phyloP scores from a whole-genome alignment of 2,797 vertebrate genomes.

The Lophius americanus region DNA sequence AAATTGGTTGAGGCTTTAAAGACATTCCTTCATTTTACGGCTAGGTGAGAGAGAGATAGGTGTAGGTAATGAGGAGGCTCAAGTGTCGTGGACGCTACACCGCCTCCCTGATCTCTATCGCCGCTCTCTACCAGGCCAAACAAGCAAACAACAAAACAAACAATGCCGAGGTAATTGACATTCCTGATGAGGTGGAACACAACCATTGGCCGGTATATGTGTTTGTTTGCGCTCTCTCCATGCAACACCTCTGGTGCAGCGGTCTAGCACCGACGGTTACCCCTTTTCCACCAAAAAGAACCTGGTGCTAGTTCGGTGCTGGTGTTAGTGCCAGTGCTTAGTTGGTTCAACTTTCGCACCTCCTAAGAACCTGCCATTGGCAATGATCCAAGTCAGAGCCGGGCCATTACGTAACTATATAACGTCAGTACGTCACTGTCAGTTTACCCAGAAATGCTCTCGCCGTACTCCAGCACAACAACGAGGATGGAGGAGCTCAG shows the following conservation, averaged over 20 bases:
- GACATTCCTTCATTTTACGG: constrained; percentile 78
- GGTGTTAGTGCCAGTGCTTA: too few relatives aligned
- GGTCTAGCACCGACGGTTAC: too few relatives aligned
- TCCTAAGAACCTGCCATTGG: too few relatives aligned
- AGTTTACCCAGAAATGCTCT: too few relatives aligned
- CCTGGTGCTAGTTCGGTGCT: too few relatives aligned
- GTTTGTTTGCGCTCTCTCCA: constrained; percentile 39
- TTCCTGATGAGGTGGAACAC: constrained; percentile 71
- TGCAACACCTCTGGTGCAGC: constrained; percentile 7
- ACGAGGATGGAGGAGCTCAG: too few relatives aligned
- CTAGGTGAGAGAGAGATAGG: constrained; percentile 59
- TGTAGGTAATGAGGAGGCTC: constrained; percentile 69
- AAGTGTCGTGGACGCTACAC: constrained; percentile 53
- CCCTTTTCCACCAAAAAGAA: too few relatives aligned
- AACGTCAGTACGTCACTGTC: too few relatives aligned
- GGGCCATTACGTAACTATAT: too few relatives aligned
- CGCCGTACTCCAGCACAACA: too few relatives aligned
- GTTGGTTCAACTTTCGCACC: too few relatives aligned
- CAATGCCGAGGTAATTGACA: constrained; percentile 69
- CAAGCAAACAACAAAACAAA: constrained; percentile 64
- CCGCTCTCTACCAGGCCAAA: constrained; percentile 64
- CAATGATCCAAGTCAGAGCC: too few relatives aligned
- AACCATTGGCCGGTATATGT: constrained; percentile 36
- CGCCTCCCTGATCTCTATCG: constrained; percentile 66
- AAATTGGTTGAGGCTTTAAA: constrained; percentile 80